Percentiles rank a stretch among this genome's conserved stretches.
Evolutionary conservation across 2,797 vertebrate species (phyloP).

Genomic region (Muraenolepis orangiensis): DNA sequence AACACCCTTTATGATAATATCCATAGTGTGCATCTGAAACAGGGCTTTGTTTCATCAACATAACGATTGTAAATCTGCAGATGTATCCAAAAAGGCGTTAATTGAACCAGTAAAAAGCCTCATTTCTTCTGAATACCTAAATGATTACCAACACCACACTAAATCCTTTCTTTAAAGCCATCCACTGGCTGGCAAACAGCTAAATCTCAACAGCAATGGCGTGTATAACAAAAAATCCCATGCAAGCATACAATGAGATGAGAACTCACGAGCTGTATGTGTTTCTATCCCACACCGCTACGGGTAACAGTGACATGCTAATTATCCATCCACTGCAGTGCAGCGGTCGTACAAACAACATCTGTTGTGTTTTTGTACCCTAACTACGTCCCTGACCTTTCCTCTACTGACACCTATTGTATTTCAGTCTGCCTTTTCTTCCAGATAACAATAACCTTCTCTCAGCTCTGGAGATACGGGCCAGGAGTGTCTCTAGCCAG

Average conservation of each 20-base stretch:
- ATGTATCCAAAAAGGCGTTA: background rate
- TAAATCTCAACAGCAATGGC: background rate
- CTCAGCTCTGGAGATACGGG: background rate
- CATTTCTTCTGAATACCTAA: background rate
- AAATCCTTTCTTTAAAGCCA: background rate
- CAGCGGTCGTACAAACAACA: background rate
- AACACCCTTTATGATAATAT: background rate
- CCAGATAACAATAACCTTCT: background rate
- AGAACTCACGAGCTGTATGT: background rate
- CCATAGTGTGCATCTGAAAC: background rate
- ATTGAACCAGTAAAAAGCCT: background rate
- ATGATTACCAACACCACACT: background rate
- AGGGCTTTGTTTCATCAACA: background rate
- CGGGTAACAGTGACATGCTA: background rate
- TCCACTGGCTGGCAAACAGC: background rate
- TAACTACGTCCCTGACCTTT: constrained; percentile 67
- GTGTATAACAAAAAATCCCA: background rate
- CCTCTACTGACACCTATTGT: constrained; percentile 55
- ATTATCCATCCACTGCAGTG: background rate
- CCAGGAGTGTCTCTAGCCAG: background rate
- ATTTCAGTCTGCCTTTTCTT: constrained; percentile 49
- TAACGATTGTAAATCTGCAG: background rate
- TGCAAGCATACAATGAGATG: background rate
- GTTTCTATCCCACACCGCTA: background rate
- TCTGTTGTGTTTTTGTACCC: constrained; percentile 38